phyloP scores from a whole-genome alignment of 2,888 invertebrate species.

The Metallyticus violacea region DNA sequence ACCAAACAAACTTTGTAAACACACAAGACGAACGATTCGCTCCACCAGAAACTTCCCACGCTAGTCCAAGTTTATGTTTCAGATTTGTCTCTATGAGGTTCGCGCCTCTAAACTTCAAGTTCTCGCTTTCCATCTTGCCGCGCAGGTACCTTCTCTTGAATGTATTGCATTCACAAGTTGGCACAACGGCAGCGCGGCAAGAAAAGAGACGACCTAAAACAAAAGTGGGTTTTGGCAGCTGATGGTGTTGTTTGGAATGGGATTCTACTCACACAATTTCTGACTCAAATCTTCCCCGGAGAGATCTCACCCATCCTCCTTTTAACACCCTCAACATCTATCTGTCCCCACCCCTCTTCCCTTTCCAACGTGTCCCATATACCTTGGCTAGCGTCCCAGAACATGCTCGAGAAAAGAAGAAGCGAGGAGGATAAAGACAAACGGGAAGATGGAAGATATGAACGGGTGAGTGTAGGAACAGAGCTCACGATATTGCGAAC shows the following conservation, averaged over 20 bases:
- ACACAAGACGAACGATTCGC: too few relatives aligned
- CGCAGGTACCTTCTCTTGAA: not conserved
- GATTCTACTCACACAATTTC: constrained; percentile 6
- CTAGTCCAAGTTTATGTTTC: not conserved
- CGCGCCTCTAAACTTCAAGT: not conserved
- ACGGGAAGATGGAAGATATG: not conserved
- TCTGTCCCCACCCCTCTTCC: not conserved
- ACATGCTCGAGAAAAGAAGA: not conserved
- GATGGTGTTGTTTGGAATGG: constrained; percentile 13
- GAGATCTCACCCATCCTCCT: not conserved
- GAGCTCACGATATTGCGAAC: not conserved
- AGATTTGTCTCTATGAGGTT: not conserved
- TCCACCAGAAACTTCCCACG: not conserved
- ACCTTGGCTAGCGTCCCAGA: not conserved
- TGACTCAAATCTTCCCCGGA: not conserved
- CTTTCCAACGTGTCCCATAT: not conserved
- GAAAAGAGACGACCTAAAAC: constrained; percentile 9
- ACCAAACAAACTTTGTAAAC: too few relatives aligned
- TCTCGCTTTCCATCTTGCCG: not conserved
- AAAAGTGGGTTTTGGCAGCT: constrained; percentile 24
- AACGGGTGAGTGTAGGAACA: not conserved
- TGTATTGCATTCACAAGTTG: not conserved
- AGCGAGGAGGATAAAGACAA: not conserved
- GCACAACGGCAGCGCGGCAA: not conserved
- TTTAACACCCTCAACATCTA: constrained; percentile 1